Evolutionary conservation across 2,797 vertebrate genomes (phyloP).

Genomic region (Numenius phaeopus): DNA sequence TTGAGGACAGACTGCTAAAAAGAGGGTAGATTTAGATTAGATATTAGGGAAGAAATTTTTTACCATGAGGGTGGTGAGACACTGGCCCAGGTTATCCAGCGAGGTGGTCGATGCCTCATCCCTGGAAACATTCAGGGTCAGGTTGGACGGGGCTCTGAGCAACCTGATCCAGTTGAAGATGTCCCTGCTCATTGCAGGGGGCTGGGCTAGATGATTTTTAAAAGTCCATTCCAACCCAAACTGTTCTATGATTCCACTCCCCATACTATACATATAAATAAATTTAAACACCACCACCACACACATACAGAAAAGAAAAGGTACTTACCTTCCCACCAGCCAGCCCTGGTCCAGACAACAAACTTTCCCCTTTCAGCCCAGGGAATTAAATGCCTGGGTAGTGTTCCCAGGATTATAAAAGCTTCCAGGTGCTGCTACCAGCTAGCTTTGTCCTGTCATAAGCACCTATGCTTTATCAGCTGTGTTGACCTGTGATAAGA

Average conservation of each 20-base stretch:
- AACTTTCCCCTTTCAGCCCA: background rate
- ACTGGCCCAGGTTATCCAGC: background rate
- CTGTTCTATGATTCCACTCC: background rate
- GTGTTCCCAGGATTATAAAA: background rate
- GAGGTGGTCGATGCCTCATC: background rate
- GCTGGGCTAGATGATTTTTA: background rate
- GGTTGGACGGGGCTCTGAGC: background rate
- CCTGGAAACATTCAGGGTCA: background rate
- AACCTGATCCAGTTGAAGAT: background rate
- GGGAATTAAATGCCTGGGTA: background rate
- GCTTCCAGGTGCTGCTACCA: background rate
- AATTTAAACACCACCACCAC: too few relatives aligned
- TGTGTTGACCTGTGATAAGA: background rate
- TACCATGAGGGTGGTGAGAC: background rate
- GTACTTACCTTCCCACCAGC: background rate
- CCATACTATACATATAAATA: accelerated
- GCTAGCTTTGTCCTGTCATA: background rate
- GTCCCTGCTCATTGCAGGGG: too few relatives aligned
- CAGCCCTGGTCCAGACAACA: background rate
- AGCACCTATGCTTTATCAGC: background rate
- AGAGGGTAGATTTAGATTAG: background rate
- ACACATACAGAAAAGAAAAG: background rate
- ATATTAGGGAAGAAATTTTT: background rate
- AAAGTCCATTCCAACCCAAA: background rate
- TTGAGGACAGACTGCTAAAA: background rate